Evolutionary conservation across 2,888 invertebrate genomes (phyloP).

Genomic region (Limnephilus rhombicus): DNA sequence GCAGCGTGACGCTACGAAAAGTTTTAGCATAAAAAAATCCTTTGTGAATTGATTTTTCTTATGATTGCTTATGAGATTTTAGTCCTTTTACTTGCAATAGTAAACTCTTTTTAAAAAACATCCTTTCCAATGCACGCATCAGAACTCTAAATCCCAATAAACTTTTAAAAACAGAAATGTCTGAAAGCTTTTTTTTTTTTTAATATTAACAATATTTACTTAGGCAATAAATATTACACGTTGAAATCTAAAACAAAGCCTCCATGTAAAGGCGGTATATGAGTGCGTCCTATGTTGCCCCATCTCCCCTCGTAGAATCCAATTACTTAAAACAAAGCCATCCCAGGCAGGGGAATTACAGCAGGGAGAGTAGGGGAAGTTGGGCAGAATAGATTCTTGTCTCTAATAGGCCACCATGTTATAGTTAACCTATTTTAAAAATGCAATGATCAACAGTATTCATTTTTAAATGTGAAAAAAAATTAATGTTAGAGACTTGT

Average conservation of each 20-base stretch:
- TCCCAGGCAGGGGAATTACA: background rate
- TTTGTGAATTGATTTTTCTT: too few species aligned
- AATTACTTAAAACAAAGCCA: constrained; percentile 42
- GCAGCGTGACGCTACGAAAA: too few species aligned
- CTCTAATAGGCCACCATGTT: background rate
- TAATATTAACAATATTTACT: background rate
- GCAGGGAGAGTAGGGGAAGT: background rate
- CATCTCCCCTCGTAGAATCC: constrained; percentile 6
- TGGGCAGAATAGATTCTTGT: background rate
- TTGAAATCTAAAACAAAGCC: background rate
- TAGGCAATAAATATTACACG: background rate
- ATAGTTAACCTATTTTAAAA: background rate
- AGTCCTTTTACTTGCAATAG: too few species aligned
- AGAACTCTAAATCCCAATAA: too few species aligned
- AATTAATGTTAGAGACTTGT: too few species aligned
- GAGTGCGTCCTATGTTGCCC: background rate
- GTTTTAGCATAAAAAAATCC: too few species aligned
- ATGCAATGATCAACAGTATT: too few species aligned
- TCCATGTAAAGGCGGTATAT: background rate
- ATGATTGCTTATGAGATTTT: too few species aligned
- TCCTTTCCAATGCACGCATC: too few species aligned
- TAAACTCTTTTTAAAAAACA: too few species aligned
- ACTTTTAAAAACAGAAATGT: too few species aligned
- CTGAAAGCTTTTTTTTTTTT: background rate
- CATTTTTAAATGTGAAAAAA: too few species aligned